phyloP scores from a whole-genome alignment of 2,888 invertebrate species.

The Drosophila demipolita region DNA sequence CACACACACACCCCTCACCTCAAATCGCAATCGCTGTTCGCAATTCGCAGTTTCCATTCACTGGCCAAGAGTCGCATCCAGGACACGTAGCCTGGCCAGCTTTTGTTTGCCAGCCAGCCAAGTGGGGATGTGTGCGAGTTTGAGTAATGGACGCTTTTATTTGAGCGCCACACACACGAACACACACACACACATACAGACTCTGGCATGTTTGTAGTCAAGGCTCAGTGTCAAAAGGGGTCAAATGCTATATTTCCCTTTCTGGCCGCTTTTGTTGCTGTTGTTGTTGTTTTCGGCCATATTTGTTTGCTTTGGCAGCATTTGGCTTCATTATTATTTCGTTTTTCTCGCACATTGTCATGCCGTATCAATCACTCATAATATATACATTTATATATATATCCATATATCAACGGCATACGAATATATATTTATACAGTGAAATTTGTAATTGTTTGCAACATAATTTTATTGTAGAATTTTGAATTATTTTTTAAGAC shows the following conservation, averaged over 20 bases:
- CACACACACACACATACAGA: conserved; percentile 4
- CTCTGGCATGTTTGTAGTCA: conserved; percentile 8
- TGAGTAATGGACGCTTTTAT: conserved; percentile 82
- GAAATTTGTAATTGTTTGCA: background rate
- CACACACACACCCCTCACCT: background rate
- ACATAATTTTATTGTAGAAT: background rate
- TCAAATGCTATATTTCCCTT: conserved; percentile 68
- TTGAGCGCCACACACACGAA: conserved; percentile 60
- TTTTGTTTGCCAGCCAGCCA: conserved; percentile 58
- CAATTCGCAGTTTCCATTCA: conserved; percentile 29
- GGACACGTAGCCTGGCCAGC: conserved; percentile 56
- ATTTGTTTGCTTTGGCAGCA: conserved; percentile 67
- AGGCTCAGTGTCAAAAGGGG: conserved; percentile 79
- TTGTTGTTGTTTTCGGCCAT: conserved; percentile 49
- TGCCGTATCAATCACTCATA: conserved; percentile 76
- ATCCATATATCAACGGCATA: conserved; percentile 2
- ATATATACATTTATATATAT: conserved; percentile 22
- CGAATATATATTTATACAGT: conserved; percentile 6
- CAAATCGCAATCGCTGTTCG: conserved; percentile 13
- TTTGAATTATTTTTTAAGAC: background rate
- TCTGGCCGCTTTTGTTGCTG: conserved; percentile 3
- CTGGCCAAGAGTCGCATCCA: conserved; percentile 37
- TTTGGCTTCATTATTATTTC: conserved; percentile 63
- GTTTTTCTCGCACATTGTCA: conserved; percentile 53
- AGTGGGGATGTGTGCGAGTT: conserved; percentile 50